These are phyloP conservation scores for Ditylenchus weischeri DNA, from an alignment of 2,888 invertebrate genomes.

Conservation along the genomic window DNA sequence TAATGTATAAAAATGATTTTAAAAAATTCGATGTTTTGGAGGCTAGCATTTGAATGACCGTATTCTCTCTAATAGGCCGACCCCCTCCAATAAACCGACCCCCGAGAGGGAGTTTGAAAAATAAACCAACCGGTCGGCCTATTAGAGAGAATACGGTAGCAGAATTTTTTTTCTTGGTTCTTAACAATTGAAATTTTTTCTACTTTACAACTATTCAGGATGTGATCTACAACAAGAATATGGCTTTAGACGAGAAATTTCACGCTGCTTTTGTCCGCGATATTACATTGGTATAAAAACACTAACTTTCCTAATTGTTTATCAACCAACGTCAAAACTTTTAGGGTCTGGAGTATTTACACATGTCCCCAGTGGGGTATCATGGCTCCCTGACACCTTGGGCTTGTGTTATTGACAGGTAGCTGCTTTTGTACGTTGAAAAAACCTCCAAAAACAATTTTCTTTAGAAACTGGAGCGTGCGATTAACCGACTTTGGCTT, in stretches of 20 bases:
- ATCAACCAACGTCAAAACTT: neutral
- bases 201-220: constrained; percentile 16
- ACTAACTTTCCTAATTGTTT: neutral
- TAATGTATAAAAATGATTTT: too few species aligned
- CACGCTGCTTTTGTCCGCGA: constrained; percentile 44
- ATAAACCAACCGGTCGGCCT: too few species aligned
- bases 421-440: too few species aligned
- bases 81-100: too few species aligned
- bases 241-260: constrained; percentile 41
- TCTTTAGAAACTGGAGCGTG: constrained; percentile 36
- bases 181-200: too few species aligned
- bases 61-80: too few species aligned
- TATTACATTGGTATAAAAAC: constrained; percentile 37
- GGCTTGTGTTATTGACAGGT: constrained; percentile 37
- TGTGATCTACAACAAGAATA: constrained; percentile 41
- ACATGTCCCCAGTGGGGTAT: constrained; percentile 40
- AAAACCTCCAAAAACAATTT: too few species aligned
- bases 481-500: constrained; percentile 43
- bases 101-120: too few species aligned
- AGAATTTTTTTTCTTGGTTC: too few species aligned
- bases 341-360: constrained; percentile 38
- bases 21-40: too few species aligned
- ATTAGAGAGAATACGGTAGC: too few species aligned
- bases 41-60: too few species aligned
- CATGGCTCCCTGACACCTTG: constrained; percentile 40